A percentile compares a stretch with the other conserved stretches of the same genome.
phyloP scores from a whole-genome alignment of 2,888 invertebrate genomes.

The Tipula unca region DNA sequence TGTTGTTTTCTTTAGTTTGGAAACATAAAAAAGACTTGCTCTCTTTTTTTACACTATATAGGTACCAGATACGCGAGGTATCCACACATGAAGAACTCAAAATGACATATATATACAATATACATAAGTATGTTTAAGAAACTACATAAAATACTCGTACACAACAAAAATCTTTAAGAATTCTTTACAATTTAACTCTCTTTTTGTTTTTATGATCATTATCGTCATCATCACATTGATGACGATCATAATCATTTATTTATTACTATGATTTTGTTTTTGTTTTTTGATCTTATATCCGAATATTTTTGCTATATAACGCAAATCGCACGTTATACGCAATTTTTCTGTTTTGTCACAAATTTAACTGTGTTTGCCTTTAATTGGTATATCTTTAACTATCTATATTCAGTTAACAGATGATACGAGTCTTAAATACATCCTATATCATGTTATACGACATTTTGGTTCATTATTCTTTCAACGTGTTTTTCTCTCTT shows the following conservation, averaged over 20 bases:
- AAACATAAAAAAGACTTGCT: neutral
- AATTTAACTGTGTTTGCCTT: neutral
- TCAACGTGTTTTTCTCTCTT: too few relatives aligned
- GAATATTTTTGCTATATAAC: neutral
- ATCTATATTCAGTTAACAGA: too few relatives aligned
- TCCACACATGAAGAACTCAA: neutral
- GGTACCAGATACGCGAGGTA: neutral
- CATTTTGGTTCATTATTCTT: too few relatives aligned
- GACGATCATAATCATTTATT: neutral
- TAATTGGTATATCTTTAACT: too few relatives aligned
- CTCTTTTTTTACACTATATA: neutral
- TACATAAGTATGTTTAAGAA: neutral
- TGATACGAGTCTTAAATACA: too few relatives aligned
- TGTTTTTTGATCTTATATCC: neutral
- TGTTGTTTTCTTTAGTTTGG: neutral
- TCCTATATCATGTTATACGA: too few relatives aligned
- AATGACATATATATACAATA: neutral
- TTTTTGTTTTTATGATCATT: neutral
- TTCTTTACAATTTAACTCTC: neutral
- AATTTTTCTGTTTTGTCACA: neutral
- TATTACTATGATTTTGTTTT: neutral
- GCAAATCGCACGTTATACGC: neutral
- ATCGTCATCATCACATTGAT: neutral
- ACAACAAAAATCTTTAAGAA: constrained; percentile 1
- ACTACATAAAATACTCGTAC: too few relatives aligned